These are phyloP conservation scores for Ibidorhyncha struthersii DNA, from an alignment of 2,113 vertebrate species.

Conservation along the genomic window DNA sequence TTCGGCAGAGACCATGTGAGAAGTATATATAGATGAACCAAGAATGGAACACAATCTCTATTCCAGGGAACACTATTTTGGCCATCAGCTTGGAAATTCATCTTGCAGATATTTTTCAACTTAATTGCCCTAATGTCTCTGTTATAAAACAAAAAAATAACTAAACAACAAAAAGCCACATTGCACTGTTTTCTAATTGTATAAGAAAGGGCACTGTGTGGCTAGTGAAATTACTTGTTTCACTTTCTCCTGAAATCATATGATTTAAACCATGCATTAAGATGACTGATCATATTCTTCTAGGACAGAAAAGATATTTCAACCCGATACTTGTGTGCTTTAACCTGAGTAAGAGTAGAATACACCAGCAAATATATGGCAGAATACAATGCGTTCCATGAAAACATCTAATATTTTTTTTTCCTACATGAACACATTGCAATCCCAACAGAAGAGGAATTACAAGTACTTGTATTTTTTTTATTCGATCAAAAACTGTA, in stretches of 20 bases:
- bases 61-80: background rate
- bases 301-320: background rate
- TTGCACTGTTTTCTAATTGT: background rate
- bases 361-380: background rate
- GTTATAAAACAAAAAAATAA: background rate
- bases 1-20: background rate
- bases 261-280: background rate
- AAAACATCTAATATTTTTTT: background rate
- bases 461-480: background rate
- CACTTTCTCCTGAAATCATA: background rate
- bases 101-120: slow-evolving; percentile 2
- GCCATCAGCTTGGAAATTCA: background rate
- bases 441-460: background rate
- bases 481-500: background rate
- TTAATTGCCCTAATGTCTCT: background rate
- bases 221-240: background rate
- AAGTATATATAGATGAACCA: background rate
- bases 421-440: background rate
- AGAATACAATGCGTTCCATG: background rate
- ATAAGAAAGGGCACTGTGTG: background rate
- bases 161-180: background rate
- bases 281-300: background rate
- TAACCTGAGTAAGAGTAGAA: background rate
- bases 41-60: background rate
- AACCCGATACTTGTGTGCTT: background rate